Percentiles rank a stretch among this genome's conserved stretches.
Evolutionary conservation across 2,888 invertebrate species (phyloP).

Genomic region (Auanema sp.): DNA sequence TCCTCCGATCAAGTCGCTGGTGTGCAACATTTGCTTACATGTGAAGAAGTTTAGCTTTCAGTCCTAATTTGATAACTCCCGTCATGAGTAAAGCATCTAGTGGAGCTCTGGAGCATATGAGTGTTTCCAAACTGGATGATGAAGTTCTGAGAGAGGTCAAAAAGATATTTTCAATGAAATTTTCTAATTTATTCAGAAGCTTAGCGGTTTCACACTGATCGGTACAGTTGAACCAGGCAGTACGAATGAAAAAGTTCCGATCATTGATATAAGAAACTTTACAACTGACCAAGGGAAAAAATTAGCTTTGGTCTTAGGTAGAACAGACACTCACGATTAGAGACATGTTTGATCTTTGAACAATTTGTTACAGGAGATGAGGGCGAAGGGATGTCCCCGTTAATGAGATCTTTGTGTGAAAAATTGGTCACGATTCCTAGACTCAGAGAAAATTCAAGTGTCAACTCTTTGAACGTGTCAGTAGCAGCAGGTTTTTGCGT

Average conservation of each 20-base stretch:
- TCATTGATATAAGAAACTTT: too few species aligned
- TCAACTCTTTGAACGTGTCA: conserved; percentile 18
- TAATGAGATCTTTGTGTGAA: conserved; percentile 10
- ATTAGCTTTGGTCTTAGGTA: too few species aligned
- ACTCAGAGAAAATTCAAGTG: neutral
- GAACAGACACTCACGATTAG: too few species aligned
- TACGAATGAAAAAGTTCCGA: too few species aligned
- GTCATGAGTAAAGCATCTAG: conserved; percentile 43
- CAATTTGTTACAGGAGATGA: conserved; percentile 12
- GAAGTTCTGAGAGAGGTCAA: too few species aligned
- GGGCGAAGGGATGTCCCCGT: conserved; percentile 8
- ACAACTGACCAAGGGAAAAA: too few species aligned
- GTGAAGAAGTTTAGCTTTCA: conserved; percentile 8
- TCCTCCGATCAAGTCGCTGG: conserved; percentile 33
- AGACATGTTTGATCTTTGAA: neutral
- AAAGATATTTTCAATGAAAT: too few species aligned
- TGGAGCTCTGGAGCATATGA: conserved; percentile 41
- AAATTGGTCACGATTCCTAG: conserved; percentile 6
- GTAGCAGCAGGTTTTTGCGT: conserved; percentile 14
- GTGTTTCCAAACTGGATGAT: conserved; percentile 22
- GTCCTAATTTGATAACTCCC: conserved; percentile 37
- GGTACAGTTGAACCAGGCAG: too few species aligned
- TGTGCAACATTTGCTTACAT: conserved; percentile 4
- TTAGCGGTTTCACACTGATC: neutral
- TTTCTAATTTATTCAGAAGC: too few species aligned